These are phyloP conservation scores for Cuculus canorus DNA, from an alignment of 2,797 vertebrate genomes.

Conservation along the genomic window DNA sequence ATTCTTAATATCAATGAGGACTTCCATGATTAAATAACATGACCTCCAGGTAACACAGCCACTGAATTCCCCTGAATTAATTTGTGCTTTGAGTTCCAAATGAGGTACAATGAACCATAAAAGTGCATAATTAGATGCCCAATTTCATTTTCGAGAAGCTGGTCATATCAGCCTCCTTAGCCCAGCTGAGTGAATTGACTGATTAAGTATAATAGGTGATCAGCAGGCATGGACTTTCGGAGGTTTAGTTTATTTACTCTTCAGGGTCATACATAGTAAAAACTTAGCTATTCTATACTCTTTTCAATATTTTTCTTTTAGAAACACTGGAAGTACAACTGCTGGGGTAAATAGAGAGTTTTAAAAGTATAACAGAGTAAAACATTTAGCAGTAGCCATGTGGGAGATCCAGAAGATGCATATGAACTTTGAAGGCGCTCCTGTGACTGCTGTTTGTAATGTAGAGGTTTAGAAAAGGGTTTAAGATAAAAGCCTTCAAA, in stretches of 20 bases:
- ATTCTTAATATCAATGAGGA: neutral
- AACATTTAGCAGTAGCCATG: neutral
- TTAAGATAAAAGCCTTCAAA: neutral
- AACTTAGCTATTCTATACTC: neutral
- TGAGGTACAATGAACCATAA: conserved; percentile 11
- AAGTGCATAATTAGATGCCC: conserved; percentile 12
- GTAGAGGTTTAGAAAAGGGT: neutral
- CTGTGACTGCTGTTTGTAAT: neutral
- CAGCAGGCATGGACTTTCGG: neutral
- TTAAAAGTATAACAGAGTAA: neutral
- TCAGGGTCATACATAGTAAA: neutral
- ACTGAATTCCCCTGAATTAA: neutral
- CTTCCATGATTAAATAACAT: neutral
- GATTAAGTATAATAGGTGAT: conserved; percentile 15
- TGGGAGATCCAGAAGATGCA: neutral
- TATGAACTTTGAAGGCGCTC: neutral
- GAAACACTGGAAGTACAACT: neutral
- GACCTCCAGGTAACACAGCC: neutral
- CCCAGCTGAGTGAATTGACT: neutral
- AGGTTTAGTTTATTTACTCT: neutral
- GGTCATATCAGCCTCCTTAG: neutral
- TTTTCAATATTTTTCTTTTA: neutral
- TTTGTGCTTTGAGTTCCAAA: conserved; percentile 23
- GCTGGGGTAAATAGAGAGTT: neutral
- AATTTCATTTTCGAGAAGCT: conserved; percentile 10